Conservation (phyloP, 2,797 vertebrate genomes). For the Antennarius maculatus region DNA sequence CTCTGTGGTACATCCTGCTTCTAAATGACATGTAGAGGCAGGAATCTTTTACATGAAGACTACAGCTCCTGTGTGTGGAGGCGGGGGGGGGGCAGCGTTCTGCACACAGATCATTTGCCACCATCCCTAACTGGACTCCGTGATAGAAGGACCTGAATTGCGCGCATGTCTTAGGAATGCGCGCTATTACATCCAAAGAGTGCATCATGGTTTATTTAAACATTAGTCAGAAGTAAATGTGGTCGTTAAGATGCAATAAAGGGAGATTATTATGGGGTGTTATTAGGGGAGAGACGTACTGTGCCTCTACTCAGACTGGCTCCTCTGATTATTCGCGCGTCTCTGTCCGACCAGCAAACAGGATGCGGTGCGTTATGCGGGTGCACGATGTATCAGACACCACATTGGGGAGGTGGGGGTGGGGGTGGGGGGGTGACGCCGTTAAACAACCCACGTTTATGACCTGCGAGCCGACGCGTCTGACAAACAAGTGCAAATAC, state of each 20-base stretch:
- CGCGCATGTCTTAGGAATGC: conserved; percentile 13
- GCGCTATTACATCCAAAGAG: conserved; percentile 7
- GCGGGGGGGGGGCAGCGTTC: background rate
- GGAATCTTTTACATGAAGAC: background rate
- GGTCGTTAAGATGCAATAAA: conserved; percentile 23
- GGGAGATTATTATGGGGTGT: background rate
- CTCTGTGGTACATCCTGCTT: conserved; percentile 39
- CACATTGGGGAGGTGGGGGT: conserved; percentile 1
- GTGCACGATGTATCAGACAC: conserved; percentile 45
- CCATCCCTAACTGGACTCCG: conserved; percentile 26
- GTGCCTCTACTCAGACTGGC: conserved; percentile 59
- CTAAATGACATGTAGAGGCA: background rate
- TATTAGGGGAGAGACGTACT: conserved; percentile 26
- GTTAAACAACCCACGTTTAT: conserved; percentile 53
- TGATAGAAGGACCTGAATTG: conserved; percentile 7
- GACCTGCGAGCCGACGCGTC: conserved; percentile 40
- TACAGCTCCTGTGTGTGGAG: background rate
- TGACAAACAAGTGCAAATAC: conserved; percentile 60
- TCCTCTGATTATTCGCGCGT: conserved; percentile 71
- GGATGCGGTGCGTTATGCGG: conserved; percentile 59
- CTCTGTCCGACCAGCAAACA: conserved; percentile 62
- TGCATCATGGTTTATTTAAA: conserved; percentile 24
- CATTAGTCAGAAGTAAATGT: conserved; percentile 53
- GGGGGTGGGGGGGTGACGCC: conserved; percentile 1
- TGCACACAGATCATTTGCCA: background rate